Conservation (phyloP, 1,140 invertebrate genomes). For the Gonatopus flavifemur region DNA sequence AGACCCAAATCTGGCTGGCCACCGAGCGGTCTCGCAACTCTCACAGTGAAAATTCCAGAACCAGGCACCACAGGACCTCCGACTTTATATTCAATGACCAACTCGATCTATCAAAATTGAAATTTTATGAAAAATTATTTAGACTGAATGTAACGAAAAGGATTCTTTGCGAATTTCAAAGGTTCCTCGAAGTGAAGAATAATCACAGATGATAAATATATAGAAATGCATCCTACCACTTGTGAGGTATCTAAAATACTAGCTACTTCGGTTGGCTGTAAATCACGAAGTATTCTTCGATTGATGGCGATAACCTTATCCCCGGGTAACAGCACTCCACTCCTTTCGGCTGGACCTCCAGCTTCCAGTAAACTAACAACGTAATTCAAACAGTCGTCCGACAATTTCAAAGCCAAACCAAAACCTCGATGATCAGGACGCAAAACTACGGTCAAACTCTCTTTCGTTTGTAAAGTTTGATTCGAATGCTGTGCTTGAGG, state of each 20-base stretch:
- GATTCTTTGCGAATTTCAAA: neutral
- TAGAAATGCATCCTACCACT: constrained; percentile 25
- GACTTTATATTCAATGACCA: constrained; percentile 87
- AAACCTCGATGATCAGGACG: constrained; percentile 53
- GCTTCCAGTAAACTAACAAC: constrained; percentile 50
- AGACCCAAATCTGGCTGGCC: constrained; percentile 76
- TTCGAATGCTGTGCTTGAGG: constrained; percentile 42
- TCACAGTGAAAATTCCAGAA: constrained; percentile 87
- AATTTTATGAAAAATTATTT: too few relatives aligned
- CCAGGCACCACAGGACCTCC: constrained; percentile 89
- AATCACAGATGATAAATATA: too few relatives aligned
- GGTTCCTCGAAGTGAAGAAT: too few relatives aligned
- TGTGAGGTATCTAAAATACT: constrained; percentile 48
- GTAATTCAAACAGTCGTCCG: constrained; percentile 48
- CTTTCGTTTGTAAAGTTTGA: constrained; percentile 46
- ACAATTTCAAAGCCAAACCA: constrained; percentile 42
- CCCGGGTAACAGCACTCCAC: constrained; percentile 67
- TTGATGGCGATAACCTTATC: constrained; percentile 70
- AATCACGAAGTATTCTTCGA: constrained; percentile 52
- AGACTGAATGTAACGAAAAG: too few relatives aligned
- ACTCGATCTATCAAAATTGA: constrained; percentile 57
- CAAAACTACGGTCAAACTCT: constrained; percentile 47
- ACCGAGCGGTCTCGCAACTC: constrained; percentile 74
- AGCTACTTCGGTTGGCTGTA: constrained; percentile 45
- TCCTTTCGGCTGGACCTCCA: constrained; percentile 64